A percentile compares a stretch with the other conserved stretches of the same genome.
phyloP scores from a whole-genome alignment of 2,888 invertebrate genomes.

The Sarcophaga carnaria region DNA sequence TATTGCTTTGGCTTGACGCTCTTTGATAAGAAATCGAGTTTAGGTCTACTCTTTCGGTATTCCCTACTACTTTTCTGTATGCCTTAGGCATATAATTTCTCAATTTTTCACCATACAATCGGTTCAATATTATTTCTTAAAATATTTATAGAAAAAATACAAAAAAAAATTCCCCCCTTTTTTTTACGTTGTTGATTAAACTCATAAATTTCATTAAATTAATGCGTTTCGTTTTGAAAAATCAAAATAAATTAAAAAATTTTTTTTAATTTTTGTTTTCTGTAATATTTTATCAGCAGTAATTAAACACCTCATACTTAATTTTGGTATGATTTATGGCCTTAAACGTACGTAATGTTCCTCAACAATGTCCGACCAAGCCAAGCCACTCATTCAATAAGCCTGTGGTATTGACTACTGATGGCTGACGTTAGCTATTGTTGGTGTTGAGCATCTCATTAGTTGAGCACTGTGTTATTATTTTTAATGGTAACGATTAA shows the following conservation, averaged over 20 bases:
- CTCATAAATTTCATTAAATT: not conserved
- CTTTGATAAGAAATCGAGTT: no score
- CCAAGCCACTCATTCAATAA: not conserved
- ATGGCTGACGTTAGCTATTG: not conserved
- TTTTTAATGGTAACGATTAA: slow-evolving; percentile 38
- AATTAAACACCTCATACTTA: slow-evolving; percentile 53
- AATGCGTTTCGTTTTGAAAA: not conserved
- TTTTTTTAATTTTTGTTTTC: no score
- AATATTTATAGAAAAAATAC: no score
- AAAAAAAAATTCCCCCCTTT: not conserved
- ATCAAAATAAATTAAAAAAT: not conserved
- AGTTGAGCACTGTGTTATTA: slow-evolving; percentile 27
- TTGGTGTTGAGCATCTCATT: slow-evolving; percentile 25
- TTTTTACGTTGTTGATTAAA: not conserved
- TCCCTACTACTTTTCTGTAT: no score
- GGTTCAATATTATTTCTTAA: no score
- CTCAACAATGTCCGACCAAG: slow-evolving; percentile 3
- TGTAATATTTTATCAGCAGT: not conserved
- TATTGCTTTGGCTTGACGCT: no score
- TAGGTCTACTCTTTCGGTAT: no score
- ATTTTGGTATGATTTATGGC: slow-evolving; percentile 55
- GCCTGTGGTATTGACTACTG: not conserved
- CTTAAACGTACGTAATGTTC: slow-evolving; percentile 12
- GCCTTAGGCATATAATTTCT: no score
- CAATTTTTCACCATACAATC: no score